Evolutionary conservation across 2,888 invertebrate genomes (phyloP).

Genomic region (Ceramica pisi): DNA sequence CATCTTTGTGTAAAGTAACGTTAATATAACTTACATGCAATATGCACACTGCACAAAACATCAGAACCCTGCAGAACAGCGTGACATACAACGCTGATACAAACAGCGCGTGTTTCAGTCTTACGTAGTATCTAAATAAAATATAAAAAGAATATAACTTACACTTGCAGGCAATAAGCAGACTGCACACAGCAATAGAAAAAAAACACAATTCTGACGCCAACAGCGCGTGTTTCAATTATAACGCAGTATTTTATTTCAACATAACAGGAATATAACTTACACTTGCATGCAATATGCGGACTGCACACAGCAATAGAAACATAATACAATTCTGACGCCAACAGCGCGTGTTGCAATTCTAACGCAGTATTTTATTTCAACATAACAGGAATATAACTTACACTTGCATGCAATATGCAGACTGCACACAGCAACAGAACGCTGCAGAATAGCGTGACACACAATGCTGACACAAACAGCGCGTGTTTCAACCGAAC

Average conservation of each 20-base stretch:
- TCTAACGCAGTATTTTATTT: constrained; percentile 91
- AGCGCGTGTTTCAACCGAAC: constrained; percentile 94
- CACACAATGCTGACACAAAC: constrained; percentile 93
- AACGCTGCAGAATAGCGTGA: constrained; percentile 92
- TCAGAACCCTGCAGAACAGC: constrained; percentile 90
- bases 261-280: constrained; percentile 70
- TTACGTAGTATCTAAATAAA: constrained; percentile 74
- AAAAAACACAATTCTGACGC: constrained; percentile 93
- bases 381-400: constrained; percentile 64
- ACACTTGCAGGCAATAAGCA: constrained; percentile 91
- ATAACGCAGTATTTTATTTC: neutral
- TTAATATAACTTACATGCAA: too few species aligned
- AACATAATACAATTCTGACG: constrained; percentile 93
- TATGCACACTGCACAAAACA: constrained; percentile 91
- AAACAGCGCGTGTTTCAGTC: constrained; percentile 78
- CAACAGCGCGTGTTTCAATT: constrained; percentile 78
- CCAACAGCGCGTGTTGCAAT: constrained; percentile 94
- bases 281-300: constrained; percentile 90
- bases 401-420: constrained; percentile 90
- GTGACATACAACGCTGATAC: constrained; percentile 93
- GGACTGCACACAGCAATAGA: constrained; percentile 91
- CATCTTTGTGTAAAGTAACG: too few species aligned
- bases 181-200: constrained; percentile 91
- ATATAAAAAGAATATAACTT: too few species aligned
- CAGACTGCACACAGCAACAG: constrained; percentile 92